Conservation (phyloP, 2,888 invertebrate genomes). For the Synergus laeviventris region DNA sequence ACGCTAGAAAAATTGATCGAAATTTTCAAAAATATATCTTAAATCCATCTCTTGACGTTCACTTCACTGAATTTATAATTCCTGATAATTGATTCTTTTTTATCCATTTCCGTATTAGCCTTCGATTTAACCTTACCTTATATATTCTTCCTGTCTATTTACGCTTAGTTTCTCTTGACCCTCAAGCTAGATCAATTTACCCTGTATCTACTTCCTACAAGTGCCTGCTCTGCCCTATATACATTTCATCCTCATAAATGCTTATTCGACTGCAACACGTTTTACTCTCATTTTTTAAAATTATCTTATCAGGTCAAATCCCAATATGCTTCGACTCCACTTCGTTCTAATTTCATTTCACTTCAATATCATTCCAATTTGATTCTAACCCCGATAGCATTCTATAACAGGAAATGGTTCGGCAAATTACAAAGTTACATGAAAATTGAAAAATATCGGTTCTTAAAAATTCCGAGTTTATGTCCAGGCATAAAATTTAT, state of each 20-base stretch:
- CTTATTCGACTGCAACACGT: slow-evolving; percentile 8
- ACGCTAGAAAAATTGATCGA: background rate
- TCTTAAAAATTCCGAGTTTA: background rate
- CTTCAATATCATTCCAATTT: background rate
- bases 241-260: slow-evolving; percentile 16
- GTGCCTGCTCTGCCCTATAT: background rate
- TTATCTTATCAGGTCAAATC: slow-evolving; percentile 17
- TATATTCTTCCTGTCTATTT: slow-evolving; percentile 14
- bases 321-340: background rate
- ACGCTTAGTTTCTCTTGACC: slow-evolving; percentile 25
- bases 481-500: no score
- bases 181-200: slow-evolving; percentile 10
- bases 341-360: slow-evolving; percentile 1
- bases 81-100: background rate
- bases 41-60: background rate
- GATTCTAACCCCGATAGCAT: background rate
- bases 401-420: background rate
- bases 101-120: slow-evolving; percentile 6
- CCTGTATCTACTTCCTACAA: slow-evolving; percentile 22
- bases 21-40: background rate
- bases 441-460: background rate
- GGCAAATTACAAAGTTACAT: background rate
- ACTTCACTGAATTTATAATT: background rate
- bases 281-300: background rate
- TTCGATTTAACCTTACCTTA: slow-evolving; percentile 13